These are phyloP conservation scores for Dipodomys stephensi DNA, from an alignment of 2,113 vertebrate species.

Conservation along the genomic window DNA sequence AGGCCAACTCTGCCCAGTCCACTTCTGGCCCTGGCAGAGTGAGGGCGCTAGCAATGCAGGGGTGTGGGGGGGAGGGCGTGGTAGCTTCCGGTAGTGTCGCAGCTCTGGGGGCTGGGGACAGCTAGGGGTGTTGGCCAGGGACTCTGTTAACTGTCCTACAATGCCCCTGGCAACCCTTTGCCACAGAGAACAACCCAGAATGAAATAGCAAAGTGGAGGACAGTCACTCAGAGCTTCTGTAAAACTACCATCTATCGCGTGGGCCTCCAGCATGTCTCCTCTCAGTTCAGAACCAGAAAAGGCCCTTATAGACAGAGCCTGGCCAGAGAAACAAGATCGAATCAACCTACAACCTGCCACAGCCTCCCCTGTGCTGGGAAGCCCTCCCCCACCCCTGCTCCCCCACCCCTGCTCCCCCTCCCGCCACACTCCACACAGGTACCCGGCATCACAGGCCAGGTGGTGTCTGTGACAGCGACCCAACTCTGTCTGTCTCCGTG, in stretches of 20 bases:
- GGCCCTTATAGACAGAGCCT: background rate
- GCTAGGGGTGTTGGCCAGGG: background rate
- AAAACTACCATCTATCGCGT: background rate
- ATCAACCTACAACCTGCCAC: background rate
- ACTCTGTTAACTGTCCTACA: background rate
- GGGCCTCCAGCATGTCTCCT: background rate
- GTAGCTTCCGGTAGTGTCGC: no score
- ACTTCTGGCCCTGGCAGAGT: no score
- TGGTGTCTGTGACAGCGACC: background rate
- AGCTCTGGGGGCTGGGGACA: background rate
- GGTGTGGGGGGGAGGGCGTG: no score
- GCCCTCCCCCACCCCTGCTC: no score
- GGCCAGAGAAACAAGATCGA: background rate
- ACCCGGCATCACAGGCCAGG: background rate
- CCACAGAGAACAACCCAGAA: slow-evolving; percentile 12
- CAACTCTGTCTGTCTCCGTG: background rate
- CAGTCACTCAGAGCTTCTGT: background rate
- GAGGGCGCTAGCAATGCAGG: background rate
- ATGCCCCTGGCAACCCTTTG: rapidly evolving
- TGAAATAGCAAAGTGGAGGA: background rate
- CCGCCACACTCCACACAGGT: background rate
- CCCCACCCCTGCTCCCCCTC: rapidly evolving
- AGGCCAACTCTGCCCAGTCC: no score
- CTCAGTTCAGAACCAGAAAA: background rate
- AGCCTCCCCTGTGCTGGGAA: background rate